Conservation (phyloP, 2,888 invertebrate genomes). For the Gymnocheta viridis region DNA sequence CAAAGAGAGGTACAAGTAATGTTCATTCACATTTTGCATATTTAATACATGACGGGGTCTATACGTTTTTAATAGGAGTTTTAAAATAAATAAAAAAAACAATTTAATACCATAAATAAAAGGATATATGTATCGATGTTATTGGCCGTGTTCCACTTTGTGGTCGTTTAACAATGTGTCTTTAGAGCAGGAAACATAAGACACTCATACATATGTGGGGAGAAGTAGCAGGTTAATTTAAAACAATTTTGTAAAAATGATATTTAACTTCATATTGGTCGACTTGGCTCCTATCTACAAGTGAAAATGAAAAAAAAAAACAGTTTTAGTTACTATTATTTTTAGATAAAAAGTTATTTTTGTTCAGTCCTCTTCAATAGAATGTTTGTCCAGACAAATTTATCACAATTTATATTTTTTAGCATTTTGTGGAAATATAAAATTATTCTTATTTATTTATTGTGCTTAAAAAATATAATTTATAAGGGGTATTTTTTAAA, state of each 20-base stretch:
- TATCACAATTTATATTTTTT: no score
- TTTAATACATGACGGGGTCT: background rate
- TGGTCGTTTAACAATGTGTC: slow-evolving; percentile 28
- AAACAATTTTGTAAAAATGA: background rate
- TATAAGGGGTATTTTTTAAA: no score
- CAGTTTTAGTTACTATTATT: no score
- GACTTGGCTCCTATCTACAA: no score
- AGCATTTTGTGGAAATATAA: no score
- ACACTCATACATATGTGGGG: background rate
- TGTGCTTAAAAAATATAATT: no score
- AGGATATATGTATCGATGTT: background rate
- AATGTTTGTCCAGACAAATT: no score
- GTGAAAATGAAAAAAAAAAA: no score
- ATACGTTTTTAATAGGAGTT: no score
- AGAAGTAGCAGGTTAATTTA: background rate
- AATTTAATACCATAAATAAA: slow-evolving; percentile 7
- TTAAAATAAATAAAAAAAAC: background rate
- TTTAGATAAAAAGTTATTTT: no score
- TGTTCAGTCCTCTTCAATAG: no score
- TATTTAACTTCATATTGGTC: background rate
- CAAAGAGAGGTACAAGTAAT: background rate
- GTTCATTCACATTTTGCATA: background rate
- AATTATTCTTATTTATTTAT: no score
- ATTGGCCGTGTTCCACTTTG: slow-evolving; percentile 19
- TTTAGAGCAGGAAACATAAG: background rate